These are phyloP conservation scores for Heptranchias perlo DNA, from an alignment of 2,113 vertebrate species.

Conservation along the genomic window DNA sequence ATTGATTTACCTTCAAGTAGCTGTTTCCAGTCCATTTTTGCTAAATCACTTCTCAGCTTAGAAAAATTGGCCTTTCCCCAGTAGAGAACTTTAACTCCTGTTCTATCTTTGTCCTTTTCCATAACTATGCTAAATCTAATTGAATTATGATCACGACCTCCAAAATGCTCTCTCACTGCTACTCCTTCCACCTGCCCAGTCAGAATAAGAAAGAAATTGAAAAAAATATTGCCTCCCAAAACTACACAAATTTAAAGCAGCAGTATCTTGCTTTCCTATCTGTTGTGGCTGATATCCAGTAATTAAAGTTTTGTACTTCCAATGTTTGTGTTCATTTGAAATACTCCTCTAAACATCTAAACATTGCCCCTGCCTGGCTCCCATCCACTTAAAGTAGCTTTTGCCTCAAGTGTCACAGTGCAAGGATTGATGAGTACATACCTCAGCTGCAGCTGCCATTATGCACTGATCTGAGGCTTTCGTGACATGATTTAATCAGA, in stretches of 20 bases:
- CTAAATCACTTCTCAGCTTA: too few relatives aligned
- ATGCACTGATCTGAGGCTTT: background rate
- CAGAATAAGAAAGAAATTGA: background rate
- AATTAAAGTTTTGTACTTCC: background rate
- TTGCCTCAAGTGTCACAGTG: background rate
- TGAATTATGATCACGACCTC: too few relatives aligned
- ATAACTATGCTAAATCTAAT: too few relatives aligned
- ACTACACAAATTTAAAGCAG: background rate
- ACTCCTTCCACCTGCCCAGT: too few relatives aligned
- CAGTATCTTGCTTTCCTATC: background rate
- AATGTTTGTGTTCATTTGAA: background rate
- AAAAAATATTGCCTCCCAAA: background rate
- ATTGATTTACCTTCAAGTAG: too few relatives aligned
- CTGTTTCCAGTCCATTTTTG: too few relatives aligned
- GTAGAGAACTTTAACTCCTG: too few relatives aligned
- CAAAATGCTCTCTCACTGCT: too few relatives aligned
- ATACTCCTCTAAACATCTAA: background rate
- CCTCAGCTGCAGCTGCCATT: constrained; percentile 3
- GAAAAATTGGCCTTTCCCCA: too few relatives aligned
- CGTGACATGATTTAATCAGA: background rate
- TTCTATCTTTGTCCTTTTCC: too few relatives aligned
- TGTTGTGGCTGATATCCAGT: background rate
- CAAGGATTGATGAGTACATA: background rate
- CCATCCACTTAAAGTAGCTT: background rate
- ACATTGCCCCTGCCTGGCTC: background rate